phyloP scores from a whole-genome alignment of 1,140 invertebrate genomes.

The Panagrolaimus sp. region DNA sequence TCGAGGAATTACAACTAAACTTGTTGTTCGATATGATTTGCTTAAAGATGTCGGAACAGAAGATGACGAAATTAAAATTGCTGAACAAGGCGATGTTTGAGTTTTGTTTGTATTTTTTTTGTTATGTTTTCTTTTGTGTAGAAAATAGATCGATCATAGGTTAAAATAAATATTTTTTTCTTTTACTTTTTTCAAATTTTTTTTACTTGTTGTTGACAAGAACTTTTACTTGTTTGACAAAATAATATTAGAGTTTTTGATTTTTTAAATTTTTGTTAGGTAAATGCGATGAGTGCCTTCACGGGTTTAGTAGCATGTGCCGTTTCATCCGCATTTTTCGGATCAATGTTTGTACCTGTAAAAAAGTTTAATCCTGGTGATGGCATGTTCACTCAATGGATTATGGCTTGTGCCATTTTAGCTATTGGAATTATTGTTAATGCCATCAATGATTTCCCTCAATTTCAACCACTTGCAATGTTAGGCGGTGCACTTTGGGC shows the following conservation, averaged over 20 bases:
- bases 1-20: slow-evolving; percentile 2
- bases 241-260: background rate
- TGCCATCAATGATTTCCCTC: slow-evolving; percentile 29
- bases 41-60: slow-evolving; percentile 13
- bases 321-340: slow-evolving; percentile 42
- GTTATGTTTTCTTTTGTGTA: too few species aligned
- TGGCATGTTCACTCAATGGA: slow-evolving; percentile 43
- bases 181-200: background rate
- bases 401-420: slow-evolving; percentile 38
- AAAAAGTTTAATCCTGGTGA: slow-evolving; percentile 38
- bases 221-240: background rate
- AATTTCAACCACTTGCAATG: slow-evolving; percentile 47
- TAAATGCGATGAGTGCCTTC: slow-evolving; percentile 11
- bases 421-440: slow-evolving; percentile 25
- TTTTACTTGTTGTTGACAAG: slow-evolving; percentile 1
- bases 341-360: slow-evolving; percentile 43
- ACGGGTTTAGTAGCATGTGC: slow-evolving; percentile 40
- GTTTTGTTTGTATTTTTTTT: too few species aligned
- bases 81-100: slow-evolving; percentile 6
- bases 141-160: too few species aligned
- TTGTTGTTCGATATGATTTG: slow-evolving; percentile 17
- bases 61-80: slow-evolving; percentile 15
- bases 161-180: too few species aligned
- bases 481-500: slow-evolving; percentile 41
- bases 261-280: background rate